Evolutionary conservation across 2,113 vertebrate genomes (phyloP).

Genomic region (Serinus canaria): DNA sequence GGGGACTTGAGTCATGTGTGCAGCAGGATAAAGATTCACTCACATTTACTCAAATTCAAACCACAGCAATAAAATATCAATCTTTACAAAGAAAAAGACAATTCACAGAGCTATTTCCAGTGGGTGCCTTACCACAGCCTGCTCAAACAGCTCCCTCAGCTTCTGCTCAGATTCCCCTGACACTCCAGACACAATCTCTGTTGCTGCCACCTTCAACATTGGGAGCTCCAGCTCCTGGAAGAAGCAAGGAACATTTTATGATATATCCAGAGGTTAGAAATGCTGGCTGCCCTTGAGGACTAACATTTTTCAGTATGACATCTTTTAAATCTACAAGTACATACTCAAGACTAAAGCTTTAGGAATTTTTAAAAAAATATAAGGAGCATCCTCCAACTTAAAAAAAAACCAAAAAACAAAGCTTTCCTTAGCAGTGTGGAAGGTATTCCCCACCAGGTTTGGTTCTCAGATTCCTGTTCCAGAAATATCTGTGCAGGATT

Average conservation of each 20-base stretch:
- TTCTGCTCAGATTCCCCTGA: conserved; percentile 98
- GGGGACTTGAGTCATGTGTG: not conserved
- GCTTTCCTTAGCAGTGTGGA: not conserved
- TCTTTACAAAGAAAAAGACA: not conserved
- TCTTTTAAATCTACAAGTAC: not conserved
- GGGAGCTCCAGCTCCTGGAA: conserved; percentile 88
- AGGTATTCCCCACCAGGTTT: not conserved
- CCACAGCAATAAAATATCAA: not conserved
- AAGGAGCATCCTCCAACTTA: not conserved
- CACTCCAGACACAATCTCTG: conserved; percentile 94
- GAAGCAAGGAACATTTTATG: not conserved
- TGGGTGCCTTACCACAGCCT: conserved; percentile 82
- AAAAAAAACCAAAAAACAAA: not conserved
- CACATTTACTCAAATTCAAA: not conserved
- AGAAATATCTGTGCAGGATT: not conserved
- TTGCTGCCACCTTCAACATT: conserved; percentile 92
- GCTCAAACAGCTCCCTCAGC: conserved; percentile 89
- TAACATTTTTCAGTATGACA: not conserved
- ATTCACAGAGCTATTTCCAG: not conserved
- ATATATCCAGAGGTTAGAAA: not conserved
- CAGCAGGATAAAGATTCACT: not conserved
- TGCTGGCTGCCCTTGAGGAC: not conserved
- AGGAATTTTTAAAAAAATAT: not conserved
- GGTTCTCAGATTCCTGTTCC: not conserved
- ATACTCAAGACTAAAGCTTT: not conserved